A percentile compares a stretch with the other conserved stretches of the same genome.
These are phyloP conservation scores for Tachyglossus aculeatus DNA, from an alignment of 2,797 vertebrate genomes.

Conservation along the genomic window DNA sequence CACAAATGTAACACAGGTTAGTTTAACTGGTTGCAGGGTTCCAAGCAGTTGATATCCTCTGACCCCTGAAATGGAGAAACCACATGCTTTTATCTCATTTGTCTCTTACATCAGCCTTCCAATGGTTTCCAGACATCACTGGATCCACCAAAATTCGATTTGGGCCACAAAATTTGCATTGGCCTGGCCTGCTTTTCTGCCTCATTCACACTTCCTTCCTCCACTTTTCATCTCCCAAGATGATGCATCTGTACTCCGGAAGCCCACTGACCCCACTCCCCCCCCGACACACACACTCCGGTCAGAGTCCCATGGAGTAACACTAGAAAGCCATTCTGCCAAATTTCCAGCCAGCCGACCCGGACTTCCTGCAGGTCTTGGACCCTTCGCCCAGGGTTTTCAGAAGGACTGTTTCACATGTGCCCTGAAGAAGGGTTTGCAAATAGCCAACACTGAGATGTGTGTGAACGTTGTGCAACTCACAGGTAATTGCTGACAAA, in stretches of 20 bases:
- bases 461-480: too few species aligned
- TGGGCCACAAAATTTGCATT: neutral
- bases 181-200: neutral
- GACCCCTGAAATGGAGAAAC: neutral
- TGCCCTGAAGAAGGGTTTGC: too few species aligned
- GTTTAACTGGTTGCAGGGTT: neutral
- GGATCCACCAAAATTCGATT: neutral
- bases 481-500: too few species aligned
- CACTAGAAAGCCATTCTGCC: neutral
- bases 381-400: neutral
- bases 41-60: conserved; percentile 16
- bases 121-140: accelerated
- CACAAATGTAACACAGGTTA: neutral
- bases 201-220: neutral
- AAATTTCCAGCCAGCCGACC: neutral
- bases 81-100: neutral
- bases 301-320: too few species aligned
- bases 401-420: too few species aligned
- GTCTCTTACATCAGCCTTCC: neutral
- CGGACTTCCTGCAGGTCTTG: neutral
- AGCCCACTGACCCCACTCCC: too few species aligned
- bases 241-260: too few species aligned
- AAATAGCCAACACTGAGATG: too few species aligned
- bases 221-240: accelerated
- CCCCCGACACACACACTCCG: too few species aligned